phyloP scores from a whole-genome alignment of 37 sponge, comb jelly and placozoan species.

The Beroe ovata region DNA sequence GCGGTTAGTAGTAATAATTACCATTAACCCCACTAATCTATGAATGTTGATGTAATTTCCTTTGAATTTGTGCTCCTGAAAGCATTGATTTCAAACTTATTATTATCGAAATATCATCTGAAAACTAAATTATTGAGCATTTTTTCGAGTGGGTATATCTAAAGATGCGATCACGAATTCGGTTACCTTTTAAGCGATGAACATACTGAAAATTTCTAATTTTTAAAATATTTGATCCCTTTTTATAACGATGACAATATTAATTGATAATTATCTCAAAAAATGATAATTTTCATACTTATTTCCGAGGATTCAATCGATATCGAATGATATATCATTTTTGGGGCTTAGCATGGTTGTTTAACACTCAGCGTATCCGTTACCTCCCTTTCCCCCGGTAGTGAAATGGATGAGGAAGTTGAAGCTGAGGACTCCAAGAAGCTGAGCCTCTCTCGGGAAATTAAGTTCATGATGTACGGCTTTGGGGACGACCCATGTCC shows the following conservation, averaged over 20 bases:
- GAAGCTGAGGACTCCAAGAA: conserved; percentile 49
- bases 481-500: conserved; percentile 95
- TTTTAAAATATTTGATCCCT: conserved; percentile 65
- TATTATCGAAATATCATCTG: no score
- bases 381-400: no score
- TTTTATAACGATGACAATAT: conserved; percentile 1
- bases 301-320: no score
- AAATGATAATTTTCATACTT: no score
- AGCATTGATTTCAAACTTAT: no score
- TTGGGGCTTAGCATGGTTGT: no score
- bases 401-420: conserved; percentile 40
- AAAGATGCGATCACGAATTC: background rate
- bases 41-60: background rate
- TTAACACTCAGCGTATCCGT: no score
- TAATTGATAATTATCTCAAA: no score
- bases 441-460: conserved; percentile 14
- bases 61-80: background rate
- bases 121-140: no score
- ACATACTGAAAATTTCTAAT: conserved; percentile 61
- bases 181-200: conserved; percentile 42
- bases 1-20: background rate
- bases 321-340: no score
- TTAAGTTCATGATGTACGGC: conserved; percentile 92
- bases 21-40: no score
- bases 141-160: background rate